phyloP scores from a whole-genome alignment of 2,113 vertebrate genomes.

The Macrotus californicus region DNA sequence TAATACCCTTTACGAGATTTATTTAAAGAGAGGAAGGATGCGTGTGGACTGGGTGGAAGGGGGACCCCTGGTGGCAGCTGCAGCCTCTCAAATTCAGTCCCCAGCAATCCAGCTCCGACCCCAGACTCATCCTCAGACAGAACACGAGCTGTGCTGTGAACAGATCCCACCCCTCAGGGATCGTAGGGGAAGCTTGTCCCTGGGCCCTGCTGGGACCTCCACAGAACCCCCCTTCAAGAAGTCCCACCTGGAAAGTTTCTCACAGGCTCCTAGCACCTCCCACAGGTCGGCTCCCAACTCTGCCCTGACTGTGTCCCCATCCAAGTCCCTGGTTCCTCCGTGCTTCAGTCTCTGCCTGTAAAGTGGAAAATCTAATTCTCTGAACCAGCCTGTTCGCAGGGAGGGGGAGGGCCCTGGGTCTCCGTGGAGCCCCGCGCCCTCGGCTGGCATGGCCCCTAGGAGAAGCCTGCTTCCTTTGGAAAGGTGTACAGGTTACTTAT shows the following conservation, averaged over 20 bases:
- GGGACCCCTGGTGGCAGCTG: constrained; percentile 51
- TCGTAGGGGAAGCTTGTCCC: too few species aligned
- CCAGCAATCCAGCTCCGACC: not conserved
- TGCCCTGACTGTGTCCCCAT: not conserved
- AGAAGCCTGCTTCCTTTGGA: not conserved
- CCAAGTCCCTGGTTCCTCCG: not conserved
- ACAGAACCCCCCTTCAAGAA: not conserved
- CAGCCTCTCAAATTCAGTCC: not conserved
- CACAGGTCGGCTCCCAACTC: not conserved
- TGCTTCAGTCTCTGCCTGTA: not conserved
- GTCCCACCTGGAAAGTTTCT: not conserved
- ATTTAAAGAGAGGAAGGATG: not conserved
- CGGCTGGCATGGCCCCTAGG: not conserved
- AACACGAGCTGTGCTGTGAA: not conserved
- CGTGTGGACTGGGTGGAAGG: not conserved
- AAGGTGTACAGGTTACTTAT: not conserved
- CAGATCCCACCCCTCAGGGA: not conserved
- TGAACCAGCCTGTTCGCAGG: not conserved
- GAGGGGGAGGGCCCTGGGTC: accelerated
- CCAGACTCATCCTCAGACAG: not conserved
- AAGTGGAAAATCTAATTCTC: not conserved
- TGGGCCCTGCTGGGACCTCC: not conserved
- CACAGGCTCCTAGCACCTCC: not conserved
- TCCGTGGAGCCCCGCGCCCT: not conserved
- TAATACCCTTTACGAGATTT: not conserved